phyloP scores from a whole-genome alignment of 2,888 invertebrate species.

The Caenorhabditis angaria region DNA sequence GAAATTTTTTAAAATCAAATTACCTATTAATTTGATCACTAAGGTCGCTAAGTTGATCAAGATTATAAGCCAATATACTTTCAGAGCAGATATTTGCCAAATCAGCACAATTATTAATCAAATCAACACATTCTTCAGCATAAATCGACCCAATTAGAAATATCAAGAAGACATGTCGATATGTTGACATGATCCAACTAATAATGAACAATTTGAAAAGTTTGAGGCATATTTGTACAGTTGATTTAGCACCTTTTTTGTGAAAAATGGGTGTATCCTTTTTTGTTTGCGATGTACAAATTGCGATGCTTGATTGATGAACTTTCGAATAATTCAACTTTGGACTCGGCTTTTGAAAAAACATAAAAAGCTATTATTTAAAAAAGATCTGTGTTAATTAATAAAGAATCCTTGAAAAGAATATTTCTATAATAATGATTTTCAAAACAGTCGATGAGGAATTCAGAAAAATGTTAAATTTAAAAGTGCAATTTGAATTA shows the following conservation, averaged over 20 bases:
- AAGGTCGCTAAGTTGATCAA: slow-evolving; percentile 20
- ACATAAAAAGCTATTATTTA: too few species aligned
- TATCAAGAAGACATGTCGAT: slow-evolving; percentile 14
- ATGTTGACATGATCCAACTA: slow-evolving; percentile 18
- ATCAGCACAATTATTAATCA: slow-evolving; percentile 23
- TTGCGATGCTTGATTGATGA: not conserved
- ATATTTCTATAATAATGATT: too few species aligned
- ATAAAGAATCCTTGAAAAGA: too few species aligned
- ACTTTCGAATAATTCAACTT: too few species aligned
- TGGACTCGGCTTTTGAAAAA: too few species aligned
- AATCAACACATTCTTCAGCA: slow-evolving; percentile 31
- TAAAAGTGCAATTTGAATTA: not conserved
- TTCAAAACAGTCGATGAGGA: not conserved
- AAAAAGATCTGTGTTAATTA: too few species aligned
- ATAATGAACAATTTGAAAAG: slow-evolving; percentile 25
- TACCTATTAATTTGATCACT: slow-evolving; percentile 38
- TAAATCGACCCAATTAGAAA: not conserved
- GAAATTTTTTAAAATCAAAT: not conserved
- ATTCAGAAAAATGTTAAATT: not conserved
- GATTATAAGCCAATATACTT: slow-evolving; percentile 38
- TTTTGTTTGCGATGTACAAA: not conserved
- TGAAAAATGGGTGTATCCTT: not conserved
- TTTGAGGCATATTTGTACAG: slow-evolving; percentile 28
- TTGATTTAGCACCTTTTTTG: slow-evolving; percentile 9
- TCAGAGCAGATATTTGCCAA: slow-evolving; percentile 44